Percentiles rank a stretch among this genome's conserved stretches.
Evolutionary conservation across 2,888 invertebrate species (phyloP).

Genomic region (Conomelus anceps): DNA sequence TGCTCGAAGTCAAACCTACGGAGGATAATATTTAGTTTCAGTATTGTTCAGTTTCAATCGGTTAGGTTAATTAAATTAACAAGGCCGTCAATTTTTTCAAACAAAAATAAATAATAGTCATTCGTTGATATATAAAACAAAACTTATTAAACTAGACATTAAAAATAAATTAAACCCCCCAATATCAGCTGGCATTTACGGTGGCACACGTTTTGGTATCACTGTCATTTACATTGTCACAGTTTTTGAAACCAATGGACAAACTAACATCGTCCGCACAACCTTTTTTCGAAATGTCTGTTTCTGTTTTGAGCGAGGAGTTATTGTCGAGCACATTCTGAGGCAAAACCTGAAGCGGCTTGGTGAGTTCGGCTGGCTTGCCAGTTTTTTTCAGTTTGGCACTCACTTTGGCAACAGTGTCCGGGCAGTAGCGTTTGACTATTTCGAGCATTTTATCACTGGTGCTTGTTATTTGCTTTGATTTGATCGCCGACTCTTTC

Average conservation of each 20-base stretch:
- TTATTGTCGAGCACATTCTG: neutral
- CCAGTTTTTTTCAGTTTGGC: neutral
- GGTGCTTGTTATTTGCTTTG: conserved; percentile 47
- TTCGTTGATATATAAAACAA: neutral
- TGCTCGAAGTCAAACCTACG: no score
- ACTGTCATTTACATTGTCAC: neutral
- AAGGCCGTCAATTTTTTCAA: neutral
- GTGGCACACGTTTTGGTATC: neutral
- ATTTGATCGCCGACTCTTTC: neutral
- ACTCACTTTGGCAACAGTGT: neutral
- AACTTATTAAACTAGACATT: neutral
- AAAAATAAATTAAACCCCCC: neutral
- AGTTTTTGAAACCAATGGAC: neutral
- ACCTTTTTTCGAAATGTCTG: neutral
- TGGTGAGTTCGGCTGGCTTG: no score
- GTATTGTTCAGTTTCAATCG: neutral
- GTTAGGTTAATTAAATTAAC: neutral
- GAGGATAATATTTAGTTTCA: neutral
- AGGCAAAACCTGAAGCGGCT: neutral
- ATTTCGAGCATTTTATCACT: conserved; percentile 66
- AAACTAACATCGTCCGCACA: neutral
- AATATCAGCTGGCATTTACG: neutral
- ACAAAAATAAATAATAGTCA: neutral
- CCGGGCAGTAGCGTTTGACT: conserved; percentile 37
- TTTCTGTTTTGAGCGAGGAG: neutral